Evolutionary conservation across 1,140 invertebrate species (phyloP).

Genomic region (Theocolax elegans): DNA sequence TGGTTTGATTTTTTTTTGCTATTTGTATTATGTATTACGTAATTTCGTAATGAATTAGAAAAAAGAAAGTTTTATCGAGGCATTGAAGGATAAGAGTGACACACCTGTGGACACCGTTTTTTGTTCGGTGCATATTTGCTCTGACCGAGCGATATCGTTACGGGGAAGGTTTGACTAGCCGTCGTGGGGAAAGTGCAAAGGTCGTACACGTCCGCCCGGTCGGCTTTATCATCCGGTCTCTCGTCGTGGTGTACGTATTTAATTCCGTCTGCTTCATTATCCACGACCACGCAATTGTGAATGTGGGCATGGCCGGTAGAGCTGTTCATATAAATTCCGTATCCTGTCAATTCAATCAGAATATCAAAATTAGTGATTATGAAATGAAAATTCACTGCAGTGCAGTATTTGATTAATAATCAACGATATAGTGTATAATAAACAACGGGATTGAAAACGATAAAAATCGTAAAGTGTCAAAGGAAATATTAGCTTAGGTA

Average conservation of each 20-base stretch:
- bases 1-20: no score
- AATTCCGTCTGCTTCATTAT: slow-evolving; percentile 88
- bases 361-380: not conserved
- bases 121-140: slow-evolving; percentile 74
- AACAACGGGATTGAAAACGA: not conserved
- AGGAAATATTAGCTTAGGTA: no score
- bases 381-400: slow-evolving; percentile 10
- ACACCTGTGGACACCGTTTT: slow-evolving; percentile 78
- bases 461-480: no score
- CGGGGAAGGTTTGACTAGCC: slow-evolving; percentile 84
- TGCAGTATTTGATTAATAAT: no score
- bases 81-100: no score
- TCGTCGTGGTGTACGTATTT: slow-evolving; percentile 86
- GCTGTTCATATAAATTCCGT: slow-evolving; percentile 90
- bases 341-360: slow-evolving; percentile 69
- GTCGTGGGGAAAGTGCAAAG: slow-evolving; percentile 86
- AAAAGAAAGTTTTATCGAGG: no score
- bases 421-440: no score
- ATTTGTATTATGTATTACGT: no score
- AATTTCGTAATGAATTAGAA: no score
- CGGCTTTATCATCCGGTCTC: slow-evolving; percentile 75
- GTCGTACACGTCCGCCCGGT: slow-evolving; percentile 80
- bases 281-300: slow-evolving; percentile 77
- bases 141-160: slow-evolving; percentile 81
- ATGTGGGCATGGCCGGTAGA: slow-evolving; percentile 81